Percentiles rank a stretch among this genome's conserved stretches.
phyloP scores from a whole-genome alignment of 2,797 vertebrate species.

The Betta splendens region DNA sequence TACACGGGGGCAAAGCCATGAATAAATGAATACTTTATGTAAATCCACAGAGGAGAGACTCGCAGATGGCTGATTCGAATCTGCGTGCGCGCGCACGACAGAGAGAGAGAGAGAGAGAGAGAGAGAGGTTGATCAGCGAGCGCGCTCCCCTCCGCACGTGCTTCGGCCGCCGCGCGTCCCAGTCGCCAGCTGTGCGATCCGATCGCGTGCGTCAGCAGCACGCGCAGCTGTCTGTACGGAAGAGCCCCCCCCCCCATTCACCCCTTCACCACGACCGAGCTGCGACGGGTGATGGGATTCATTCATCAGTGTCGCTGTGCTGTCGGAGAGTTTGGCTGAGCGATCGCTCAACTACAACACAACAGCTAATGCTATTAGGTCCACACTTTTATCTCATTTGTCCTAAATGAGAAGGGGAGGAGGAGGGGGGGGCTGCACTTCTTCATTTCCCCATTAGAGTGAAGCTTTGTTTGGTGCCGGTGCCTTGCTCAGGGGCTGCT shows the following conservation, averaged over 20 bases:
- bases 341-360: constrained; percentile 41
- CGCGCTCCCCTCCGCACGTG: constrained; percentile 61
- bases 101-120: constrained; percentile 12
- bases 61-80: constrained; percentile 74
- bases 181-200: constrained; percentile 71
- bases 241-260: no score
- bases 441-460: no score
- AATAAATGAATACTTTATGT: constrained; percentile 79
- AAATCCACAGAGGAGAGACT: constrained; percentile 64
- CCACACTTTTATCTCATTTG: constrained; percentile 1
- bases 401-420: neutral
- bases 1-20: constrained; percentile 62
- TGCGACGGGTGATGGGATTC: constrained; percentile 74
- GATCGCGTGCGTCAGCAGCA: constrained; percentile 58
- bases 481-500: no score
- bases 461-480: no score
- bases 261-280: constrained; percentile 63
- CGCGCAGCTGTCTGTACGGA: constrained; percentile 73
- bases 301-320: constrained; percentile 69
- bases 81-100: constrained; percentile 13
- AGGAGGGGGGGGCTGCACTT: neutral
- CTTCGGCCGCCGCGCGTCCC: constrained; percentile 26
- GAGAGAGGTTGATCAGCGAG: constrained; percentile 43
- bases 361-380: constrained; percentile 8
- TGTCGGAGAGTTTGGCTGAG: constrained; percentile 54